phyloP scores from a whole-genome alignment of 1,140 invertebrate genomes.

The Andricus grossulariae region DNA sequence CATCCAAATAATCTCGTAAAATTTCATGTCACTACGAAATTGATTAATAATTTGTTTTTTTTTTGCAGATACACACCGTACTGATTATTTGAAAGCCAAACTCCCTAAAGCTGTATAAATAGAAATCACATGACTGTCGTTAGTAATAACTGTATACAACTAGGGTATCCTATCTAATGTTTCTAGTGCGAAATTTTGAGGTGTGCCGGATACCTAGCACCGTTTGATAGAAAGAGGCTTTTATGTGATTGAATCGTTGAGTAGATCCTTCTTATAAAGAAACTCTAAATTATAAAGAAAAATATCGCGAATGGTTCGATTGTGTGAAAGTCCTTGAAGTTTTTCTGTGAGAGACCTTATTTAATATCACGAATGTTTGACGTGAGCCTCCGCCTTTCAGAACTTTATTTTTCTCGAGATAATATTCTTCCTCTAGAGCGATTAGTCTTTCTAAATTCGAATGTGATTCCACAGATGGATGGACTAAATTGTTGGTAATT shows the following conservation, averaged over 20 bases:
- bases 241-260: conserved; percentile 9
- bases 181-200: neutral
- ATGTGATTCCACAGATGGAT: neutral
- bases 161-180: conserved; percentile 9
- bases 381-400: neutral
- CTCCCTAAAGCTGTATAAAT: conserved; percentile 48
- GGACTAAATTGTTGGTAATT: neutral
- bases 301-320: neutral
- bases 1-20: too few relatives aligned
- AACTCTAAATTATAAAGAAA: neutral
- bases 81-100: conserved; percentile 37
- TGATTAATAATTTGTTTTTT: neutral
- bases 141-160: conserved; percentile 33
- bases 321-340: neutral
- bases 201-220: neutral
- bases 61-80: conserved; percentile 15
- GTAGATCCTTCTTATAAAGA: too few relatives aligned
- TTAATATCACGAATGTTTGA: neutral
- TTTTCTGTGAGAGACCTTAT: conserved; percentile 1
- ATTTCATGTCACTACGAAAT: too few relatives aligned
- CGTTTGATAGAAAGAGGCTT: conserved; percentile 5
- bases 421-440: neutral
- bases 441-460: neutral
- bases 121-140: conserved; percentile 48
- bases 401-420: neutral